A percentile compares a stretch with the other conserved stretches of the same genome.
These are phyloP conservation scores for Betta splendens DNA, from an alignment of 2,797 vertebrate species.

Conservation along the genomic window DNA sequence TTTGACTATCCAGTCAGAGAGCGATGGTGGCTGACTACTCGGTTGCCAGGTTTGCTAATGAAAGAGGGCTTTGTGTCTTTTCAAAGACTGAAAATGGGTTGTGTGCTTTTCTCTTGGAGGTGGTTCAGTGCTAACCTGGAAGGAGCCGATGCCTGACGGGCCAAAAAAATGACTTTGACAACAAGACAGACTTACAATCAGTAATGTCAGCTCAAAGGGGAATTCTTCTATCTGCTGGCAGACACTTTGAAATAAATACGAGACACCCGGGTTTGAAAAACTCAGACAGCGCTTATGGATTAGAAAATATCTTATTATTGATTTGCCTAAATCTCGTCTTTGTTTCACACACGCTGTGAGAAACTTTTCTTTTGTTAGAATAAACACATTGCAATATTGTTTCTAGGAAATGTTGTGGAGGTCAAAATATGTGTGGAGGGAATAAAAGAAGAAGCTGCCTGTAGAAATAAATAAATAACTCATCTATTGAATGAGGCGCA, in stretches of 20 bases:
- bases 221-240: slow-evolving; percentile 9
- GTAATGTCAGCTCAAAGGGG: slow-evolving; percentile 7
- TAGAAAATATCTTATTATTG: not conserved
- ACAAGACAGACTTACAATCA: slow-evolving; percentile 16
- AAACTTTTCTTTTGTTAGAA: not conserved
- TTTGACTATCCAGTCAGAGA: slow-evolving; percentile 53
- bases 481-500: slow-evolving; percentile 10
- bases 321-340: slow-evolving; percentile 2
- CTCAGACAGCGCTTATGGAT: not conserved
- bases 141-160: slow-evolving; percentile 19
- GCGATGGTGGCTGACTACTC: slow-evolving; percentile 40
- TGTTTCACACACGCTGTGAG: not conserved
- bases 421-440: not conserved
- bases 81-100: slow-evolving; percentile 36
- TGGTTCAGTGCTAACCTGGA: slow-evolving; percentile 19
- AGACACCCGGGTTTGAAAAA: not conserved
- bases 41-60: slow-evolving; percentile 54
- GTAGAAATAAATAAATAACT: slow-evolving; percentile 7
- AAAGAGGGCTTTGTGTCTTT: slow-evolving; percentile 48
- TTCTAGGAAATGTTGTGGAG: not conserved
- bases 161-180: slow-evolving; percentile 28
- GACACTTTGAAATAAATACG: slow-evolving; percentile 3
- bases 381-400: not conserved
- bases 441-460: not conserved
- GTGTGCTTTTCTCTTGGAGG: slow-evolving; percentile 41